Base-by-base conservation (phyloP, 2,113 vertebrate genomes). In the Nansenia antarctica region DNA sequence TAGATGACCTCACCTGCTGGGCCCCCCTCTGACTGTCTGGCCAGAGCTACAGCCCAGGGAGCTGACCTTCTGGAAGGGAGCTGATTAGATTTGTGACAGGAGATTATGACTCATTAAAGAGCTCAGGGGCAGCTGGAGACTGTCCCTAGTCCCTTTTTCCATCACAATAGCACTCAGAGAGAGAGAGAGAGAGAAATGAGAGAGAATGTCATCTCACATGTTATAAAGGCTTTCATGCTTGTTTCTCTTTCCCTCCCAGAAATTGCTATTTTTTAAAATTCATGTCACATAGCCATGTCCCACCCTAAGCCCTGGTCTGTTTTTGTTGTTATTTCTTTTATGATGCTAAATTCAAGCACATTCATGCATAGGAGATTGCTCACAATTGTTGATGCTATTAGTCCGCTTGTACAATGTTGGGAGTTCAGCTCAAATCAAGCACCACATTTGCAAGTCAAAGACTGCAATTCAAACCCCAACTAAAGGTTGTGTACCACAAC, bases 81-180 rank as follows among this genome's bases (percentile, higher is more conserved):
- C 37, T n/a, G 66, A 75, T 79, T 83, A 73, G 73, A 64, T 67
- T 82, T 73, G 61, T 32, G 60, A 77, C 42, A 65, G 68, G 73
- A 82, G 71, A 81, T 80, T 80, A 82, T 79, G 65, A 71, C 1
- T 76, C 71, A 76, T 71, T 62, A 71, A 66, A 53, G 62, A 72
- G 75, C 77, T 82, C 62, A 70, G 63, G 37, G 27, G 62, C 49
- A 47, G 49, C n/a, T 32, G 42, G 34, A 68, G 73, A 76, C 60
- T 62, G 62, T 59, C 62, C n/a, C 3, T 31, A 15, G 20, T 72
- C 64, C 69, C 64, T 78, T 69, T 73, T 83, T 73, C 65, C 32
- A 32, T 18, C 32, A 52, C 30, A 35, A 54, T 18, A 59, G 26
- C 49, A 8, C 30, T 32, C 30, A 18, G 42, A 20, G 42, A n/a